Percentiles rank a stretch among this genome's conserved stretches.
Conservation (phyloP, 2,113 vertebrate genomes). For the Eulacestoma nigropectus region DNA sequence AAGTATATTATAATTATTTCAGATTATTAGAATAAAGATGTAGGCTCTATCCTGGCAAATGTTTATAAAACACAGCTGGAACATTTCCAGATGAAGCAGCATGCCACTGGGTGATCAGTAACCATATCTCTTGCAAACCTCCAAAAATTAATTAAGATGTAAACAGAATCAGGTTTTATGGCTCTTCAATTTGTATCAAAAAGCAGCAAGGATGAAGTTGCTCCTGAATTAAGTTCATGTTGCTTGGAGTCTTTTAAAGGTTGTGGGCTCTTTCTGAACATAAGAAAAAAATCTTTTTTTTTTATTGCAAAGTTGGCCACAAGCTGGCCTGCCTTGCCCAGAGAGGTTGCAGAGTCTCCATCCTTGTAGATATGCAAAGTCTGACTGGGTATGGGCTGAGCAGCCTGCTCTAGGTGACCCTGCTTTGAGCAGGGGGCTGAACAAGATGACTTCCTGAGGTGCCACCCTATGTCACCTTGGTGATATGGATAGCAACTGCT, state of each 20-base stretch:
- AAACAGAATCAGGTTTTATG: neutral
- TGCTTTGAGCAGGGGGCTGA: neutral
- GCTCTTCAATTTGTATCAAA: neutral
- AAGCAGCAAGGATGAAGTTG: neutral
- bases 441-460: neutral
- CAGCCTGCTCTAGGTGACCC: neutral
- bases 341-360: neutral
- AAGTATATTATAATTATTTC: neutral
- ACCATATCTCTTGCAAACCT: neutral
- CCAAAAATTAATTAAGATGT: neutral
- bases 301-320: neutral
- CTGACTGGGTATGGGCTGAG: neutral
- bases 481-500: neutral
- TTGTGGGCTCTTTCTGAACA: neutral
- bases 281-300: neutral
- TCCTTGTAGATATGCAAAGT: neutral
- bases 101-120: neutral
- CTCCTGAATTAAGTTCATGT: neutral
- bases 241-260: neutral
- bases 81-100: neutral
- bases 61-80: neutral
- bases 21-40: neutral
- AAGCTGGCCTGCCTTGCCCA: neutral
- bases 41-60: neutral
- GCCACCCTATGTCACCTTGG: neutral